phyloP scores from a whole-genome alignment of 2,888 invertebrate genomes.

The Coleophora deauratella region DNA sequence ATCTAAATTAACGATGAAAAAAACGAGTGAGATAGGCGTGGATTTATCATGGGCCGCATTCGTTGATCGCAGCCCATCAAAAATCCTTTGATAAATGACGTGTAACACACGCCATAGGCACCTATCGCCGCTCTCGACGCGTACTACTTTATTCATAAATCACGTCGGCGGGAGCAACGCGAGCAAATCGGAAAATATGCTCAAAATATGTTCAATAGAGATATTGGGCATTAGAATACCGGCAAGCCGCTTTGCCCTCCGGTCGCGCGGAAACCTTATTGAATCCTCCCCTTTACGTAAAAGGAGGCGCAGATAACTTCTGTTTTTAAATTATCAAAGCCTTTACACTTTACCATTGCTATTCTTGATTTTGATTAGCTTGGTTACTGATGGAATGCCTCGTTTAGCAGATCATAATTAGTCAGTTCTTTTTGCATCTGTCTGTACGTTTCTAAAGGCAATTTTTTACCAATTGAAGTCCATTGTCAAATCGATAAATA shows the following conservation, averaged over 20 bases:
- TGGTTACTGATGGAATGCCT: too few relatives aligned
- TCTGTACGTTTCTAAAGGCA: too few relatives aligned
- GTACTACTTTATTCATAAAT: constrained; percentile 32
- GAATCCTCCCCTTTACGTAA: constrained; percentile 15
- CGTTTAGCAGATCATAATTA: too few relatives aligned
- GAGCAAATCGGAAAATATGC: constrained; percentile 46
- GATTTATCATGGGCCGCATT: constrained; percentile 17
- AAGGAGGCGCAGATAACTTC: constrained; percentile 3
- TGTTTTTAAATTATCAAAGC: too few relatives aligned
- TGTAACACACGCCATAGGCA: constrained; percentile 17
- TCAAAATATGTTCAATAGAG: constrained; percentile 46
- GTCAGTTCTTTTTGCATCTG: too few relatives aligned
- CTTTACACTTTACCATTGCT: too few relatives aligned
- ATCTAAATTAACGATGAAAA: constrained; percentile 4
- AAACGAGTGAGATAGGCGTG: constrained; percentile 23
- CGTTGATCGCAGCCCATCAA: constrained; percentile 30
- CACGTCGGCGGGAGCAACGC: constrained; percentile 29
- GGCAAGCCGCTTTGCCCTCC: constrained; percentile 7
- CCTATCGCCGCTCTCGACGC: constrained; percentile 9
- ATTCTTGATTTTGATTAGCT: too few relatives aligned
- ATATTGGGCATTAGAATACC: constrained; percentile 32
- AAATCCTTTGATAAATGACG: constrained; percentile 35
- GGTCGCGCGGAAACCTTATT: constrained; percentile 13
- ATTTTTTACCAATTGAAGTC: too few relatives aligned
- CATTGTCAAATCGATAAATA: too few relatives aligned